These are phyloP conservation scores for Deroptyus accipitrinus DNA, from an alignment of 2,113 vertebrate species.

Conservation along the genomic window DNA sequence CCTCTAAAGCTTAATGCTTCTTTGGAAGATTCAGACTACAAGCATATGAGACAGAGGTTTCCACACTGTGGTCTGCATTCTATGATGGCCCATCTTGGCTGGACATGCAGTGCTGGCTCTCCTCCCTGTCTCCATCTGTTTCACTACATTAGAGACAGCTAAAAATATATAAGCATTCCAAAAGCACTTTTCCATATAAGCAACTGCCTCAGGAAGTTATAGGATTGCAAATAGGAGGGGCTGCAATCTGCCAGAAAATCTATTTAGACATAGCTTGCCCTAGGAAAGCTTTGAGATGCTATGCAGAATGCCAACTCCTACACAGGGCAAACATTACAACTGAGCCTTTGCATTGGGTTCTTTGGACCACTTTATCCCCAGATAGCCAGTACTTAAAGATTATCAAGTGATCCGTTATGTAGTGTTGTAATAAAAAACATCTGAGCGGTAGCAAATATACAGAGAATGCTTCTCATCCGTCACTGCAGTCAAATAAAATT, in stretches of 20 bases:
- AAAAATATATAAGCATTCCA: conserved; percentile 63
- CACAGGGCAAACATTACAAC: neutral
- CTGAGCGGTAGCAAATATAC: neutral
- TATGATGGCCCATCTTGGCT: conserved; percentile 23
- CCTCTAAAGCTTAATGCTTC: neutral
- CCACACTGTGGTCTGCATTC: conserved; percentile 1
- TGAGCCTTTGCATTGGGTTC: neutral
- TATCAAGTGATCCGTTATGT: neutral
- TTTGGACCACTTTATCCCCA: neutral
- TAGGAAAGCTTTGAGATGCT: neutral
- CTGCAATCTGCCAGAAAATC: conserved; percentile 15
- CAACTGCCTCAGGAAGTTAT: conserved; percentile 46
- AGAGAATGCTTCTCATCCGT: neutral
- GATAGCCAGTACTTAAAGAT: neutral
- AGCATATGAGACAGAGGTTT: conserved; percentile 12
- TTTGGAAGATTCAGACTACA: neutral
- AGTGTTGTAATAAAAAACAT: neutral
- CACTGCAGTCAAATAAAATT: neutral
- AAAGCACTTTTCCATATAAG: conserved; percentile 57
- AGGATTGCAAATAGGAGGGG: conserved; percentile 4
- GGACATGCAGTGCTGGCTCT: conserved; percentile 34
- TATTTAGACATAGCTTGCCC: neutral
- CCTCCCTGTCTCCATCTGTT: conserved; percentile 56
- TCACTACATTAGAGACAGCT: conserved; percentile 38
- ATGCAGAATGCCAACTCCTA: neutral